Evolutionary conservation across 1,140 invertebrate genomes (phyloP).

Genomic region (Phthorimaea operculella): DNA sequence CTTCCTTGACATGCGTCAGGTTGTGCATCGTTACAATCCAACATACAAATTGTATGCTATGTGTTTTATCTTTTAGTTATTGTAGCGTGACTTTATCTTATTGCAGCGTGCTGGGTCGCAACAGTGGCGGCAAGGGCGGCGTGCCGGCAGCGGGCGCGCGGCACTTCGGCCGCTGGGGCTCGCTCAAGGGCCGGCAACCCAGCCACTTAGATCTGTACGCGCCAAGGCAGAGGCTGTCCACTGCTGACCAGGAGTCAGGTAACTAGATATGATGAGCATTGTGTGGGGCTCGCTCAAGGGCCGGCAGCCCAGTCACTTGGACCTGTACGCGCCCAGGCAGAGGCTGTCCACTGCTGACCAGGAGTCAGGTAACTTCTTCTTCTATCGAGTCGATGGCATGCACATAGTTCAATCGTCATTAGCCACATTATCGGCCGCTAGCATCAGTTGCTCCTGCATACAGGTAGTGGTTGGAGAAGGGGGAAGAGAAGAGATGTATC

Average conservation of each 20-base stretch:
- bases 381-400: too few relatives aligned
- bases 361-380: slow-evolving; percentile 71
- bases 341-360: slow-evolving; percentile 73
- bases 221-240: slow-evolving; percentile 66
- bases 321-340: slow-evolving; percentile 68
- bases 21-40: too few relatives aligned
- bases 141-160: slow-evolving; percentile 44
- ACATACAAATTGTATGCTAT: too few relatives aligned
- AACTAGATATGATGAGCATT: too few relatives aligned
- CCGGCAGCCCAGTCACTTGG: slow-evolving; percentile 73
- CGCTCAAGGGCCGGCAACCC: slow-evolving; percentile 78
- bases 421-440: too few relatives aligned
- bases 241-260: slow-evolving; percentile 76
- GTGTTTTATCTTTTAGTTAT: too few relatives aligned
- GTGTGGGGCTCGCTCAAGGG: slow-evolving; percentile 87
- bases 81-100: too few relatives aligned
- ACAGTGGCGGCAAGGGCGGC: slow-evolving; percentile 77
- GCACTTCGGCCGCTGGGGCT: slow-evolving; percentile 82
- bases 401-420: too few relatives aligned
- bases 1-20: too few relatives aligned
- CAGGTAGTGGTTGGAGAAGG: too few relatives aligned
- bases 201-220: slow-evolving; percentile 73
- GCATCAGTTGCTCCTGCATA: too few relatives aligned
- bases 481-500: too few relatives aligned
- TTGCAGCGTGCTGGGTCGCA: slow-evolving; percentile 68